Conservation (phyloP, 2,113 vertebrate genomes). For the Nyctereutes procyonoides region DNA sequence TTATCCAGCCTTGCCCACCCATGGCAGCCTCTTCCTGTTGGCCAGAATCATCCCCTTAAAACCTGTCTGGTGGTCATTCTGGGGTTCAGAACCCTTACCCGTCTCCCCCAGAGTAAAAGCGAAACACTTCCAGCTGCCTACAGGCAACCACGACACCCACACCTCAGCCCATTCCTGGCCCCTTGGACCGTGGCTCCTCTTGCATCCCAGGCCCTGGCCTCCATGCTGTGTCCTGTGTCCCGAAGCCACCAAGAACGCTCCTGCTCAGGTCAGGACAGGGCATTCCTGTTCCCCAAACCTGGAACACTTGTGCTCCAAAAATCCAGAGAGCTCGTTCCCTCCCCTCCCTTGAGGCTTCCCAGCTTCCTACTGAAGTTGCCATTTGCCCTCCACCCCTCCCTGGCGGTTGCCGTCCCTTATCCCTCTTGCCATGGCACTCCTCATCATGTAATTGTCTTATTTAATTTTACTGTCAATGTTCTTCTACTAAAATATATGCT, state of each 20-base stretch:
- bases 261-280: not conserved
- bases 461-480: not conserved
- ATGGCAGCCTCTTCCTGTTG: not conserved
- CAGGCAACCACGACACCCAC: not conserved
- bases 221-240: not conserved
- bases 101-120: not conserved
- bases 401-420: not conserved
- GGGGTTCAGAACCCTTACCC: not conserved
- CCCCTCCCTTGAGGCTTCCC: not conserved
- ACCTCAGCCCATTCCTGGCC: not conserved
- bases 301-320: not conserved
- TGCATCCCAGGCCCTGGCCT: not conserved
- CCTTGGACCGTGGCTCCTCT: not conserved
- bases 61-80: not conserved
- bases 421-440: not conserved
- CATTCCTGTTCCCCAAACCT: not conserved
- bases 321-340: not conserved
- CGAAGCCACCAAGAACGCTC: not conserved
- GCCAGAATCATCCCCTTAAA: not conserved
- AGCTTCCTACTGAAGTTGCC: not conserved
- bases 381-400: not conserved
- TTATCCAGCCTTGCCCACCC: not conserved
- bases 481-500: not conserved
- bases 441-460: not conserved
- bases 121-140: not conserved